Evolutionary conservation across 2,797 vertebrate species (phyloP), one percentile per base, ranked within the genome.

Genomic region (Argya squamiceps): DNA sequence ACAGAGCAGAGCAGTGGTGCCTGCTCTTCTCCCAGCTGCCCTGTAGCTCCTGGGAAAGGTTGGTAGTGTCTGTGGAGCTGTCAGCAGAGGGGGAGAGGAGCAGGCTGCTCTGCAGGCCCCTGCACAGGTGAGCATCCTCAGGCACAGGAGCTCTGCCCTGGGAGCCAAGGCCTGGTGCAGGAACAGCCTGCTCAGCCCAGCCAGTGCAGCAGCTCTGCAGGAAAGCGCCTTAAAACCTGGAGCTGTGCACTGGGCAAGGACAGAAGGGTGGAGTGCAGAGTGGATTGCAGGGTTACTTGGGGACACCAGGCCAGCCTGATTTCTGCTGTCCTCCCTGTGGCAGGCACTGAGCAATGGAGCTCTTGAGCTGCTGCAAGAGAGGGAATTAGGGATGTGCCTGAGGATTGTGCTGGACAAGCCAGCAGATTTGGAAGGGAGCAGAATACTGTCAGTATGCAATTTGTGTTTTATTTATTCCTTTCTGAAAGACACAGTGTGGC

Each of bases 391-490:
- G 75, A 41, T 63, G 83, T 63, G 77, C 34, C 76, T 88, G 87
- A 92, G 88, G 67, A 74, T 58, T 56, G 84, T 46, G 47, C 77
- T 81, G 79, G 86, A 47, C 63, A 82, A 34, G 50, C 73, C 70
- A 75, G 10, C 13, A 3, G 78, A 73, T 89, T 24, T 68, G 78
- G 83, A 79, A 84, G 73, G 91, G 71, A 91, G 73, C 94, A 80
- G 90, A 90, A 58, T 17, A 91, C 78, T 80, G 94, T 32, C 52
- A 77, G 88, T 92, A 89, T 62, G 84, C 73, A 43, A 36, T 88
- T 84, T 79, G n/a, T 88, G 55, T 37, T 93, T 89, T 92, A 85
- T 79, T 93, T 96, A 74, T 69, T 93, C 1, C 15, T 88, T 89
- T 92, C 81, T 86, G 84, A 87, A 79, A 76, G 59, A 52, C 2